A percentile compares a stretch with the other conserved stretches of the same genome.
These are phyloP conservation scores for Catocala sponsa DNA, from an alignment of 2,888 invertebrate species.

Conservation along the genomic window DNA sequence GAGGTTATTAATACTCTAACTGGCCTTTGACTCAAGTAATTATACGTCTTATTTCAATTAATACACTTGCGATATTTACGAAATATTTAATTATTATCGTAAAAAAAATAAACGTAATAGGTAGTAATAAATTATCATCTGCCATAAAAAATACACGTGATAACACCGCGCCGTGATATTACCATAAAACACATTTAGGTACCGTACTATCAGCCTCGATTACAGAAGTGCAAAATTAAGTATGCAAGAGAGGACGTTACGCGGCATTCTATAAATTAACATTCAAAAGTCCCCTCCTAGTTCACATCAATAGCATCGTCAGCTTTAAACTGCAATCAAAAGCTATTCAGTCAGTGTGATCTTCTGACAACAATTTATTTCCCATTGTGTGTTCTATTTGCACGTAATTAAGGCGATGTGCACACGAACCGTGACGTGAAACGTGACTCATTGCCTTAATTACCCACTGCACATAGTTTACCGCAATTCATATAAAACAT, in stretches of 20 bases:
- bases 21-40: not conserved
- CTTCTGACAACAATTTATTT: constrained; percentile 53
- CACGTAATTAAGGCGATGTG: constrained; percentile 55
- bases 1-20: too few relatives aligned
- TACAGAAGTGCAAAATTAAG: constrained; percentile 24
- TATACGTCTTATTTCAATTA: not conserved
- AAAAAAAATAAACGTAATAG: constrained; percentile 21
- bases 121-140: constrained; percentile 30
- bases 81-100: not conserved
- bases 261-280: constrained; percentile 22
- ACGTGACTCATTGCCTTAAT: constrained; percentile 70
- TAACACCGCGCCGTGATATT: constrained; percentile 34
- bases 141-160: constrained; percentile 39
- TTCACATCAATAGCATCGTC: constrained; percentile 16
- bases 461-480: constrained; percentile 52
- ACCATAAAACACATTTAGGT: constrained; percentile 31
- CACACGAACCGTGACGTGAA: constrained; percentile 49
- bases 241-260: constrained; percentile 10
- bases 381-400: constrained; percentile 55
- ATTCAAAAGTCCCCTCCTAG: constrained; percentile 13
- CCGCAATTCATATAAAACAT: constrained; percentile 43
- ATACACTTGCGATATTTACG: not conserved
- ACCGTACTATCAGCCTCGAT: constrained; percentile 18
- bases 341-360: constrained; percentile 39
- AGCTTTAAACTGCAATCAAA: constrained; percentile 28